These are phyloP conservation scores for Cerceris ruficornis DNA, from an alignment of 2,888 invertebrate species.

Conservation along the genomic window DNA sequence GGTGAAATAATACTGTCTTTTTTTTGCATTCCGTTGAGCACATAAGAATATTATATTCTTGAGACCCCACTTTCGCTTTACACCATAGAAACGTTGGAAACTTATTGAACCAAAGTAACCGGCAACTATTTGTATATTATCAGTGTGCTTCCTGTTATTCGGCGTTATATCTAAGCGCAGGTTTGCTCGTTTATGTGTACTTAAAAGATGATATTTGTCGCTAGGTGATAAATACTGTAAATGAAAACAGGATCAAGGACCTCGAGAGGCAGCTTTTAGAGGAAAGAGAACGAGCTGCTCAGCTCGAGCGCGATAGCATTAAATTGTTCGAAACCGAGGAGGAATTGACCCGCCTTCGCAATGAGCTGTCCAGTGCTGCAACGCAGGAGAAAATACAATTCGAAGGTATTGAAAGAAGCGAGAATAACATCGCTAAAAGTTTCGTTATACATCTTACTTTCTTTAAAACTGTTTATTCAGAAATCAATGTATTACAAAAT, in stretches of 20 bases:
- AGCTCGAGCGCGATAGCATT: constrained; percentile 83
- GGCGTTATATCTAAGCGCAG: constrained; percentile 6
- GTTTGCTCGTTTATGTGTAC: constrained; percentile 12
- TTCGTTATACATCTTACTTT: no score
- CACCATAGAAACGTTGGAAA: not conserved
- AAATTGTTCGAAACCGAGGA: constrained; percentile 86
- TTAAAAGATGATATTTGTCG: constrained; percentile 56
- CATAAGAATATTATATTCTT: constrained; percentile 10
- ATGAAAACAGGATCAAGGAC: constrained; percentile 82
- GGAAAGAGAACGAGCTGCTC: constrained; percentile 82
- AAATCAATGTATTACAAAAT: not conserved
- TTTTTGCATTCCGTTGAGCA: constrained; percentile 28
- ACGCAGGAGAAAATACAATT: constrained; percentile 57
- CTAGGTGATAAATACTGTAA: constrained; percentile 82
- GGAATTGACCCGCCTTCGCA: constrained; percentile 85
- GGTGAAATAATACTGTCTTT: constrained; percentile 44
- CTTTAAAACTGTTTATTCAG: not conserved
- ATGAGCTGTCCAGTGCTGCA: constrained; percentile 82
- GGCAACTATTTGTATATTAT: constrained; percentile 21
- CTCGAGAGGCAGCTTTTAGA: constrained; percentile 81
- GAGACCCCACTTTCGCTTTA: constrained; percentile 23
- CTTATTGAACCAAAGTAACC: constrained; percentile 4
- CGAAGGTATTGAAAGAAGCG: constrained; percentile 56
- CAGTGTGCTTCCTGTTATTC: constrained; percentile 37
- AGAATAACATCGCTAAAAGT: no score